Conservation (phyloP, 2,888 invertebrate species). For the Acronicta aceris region DNA sequence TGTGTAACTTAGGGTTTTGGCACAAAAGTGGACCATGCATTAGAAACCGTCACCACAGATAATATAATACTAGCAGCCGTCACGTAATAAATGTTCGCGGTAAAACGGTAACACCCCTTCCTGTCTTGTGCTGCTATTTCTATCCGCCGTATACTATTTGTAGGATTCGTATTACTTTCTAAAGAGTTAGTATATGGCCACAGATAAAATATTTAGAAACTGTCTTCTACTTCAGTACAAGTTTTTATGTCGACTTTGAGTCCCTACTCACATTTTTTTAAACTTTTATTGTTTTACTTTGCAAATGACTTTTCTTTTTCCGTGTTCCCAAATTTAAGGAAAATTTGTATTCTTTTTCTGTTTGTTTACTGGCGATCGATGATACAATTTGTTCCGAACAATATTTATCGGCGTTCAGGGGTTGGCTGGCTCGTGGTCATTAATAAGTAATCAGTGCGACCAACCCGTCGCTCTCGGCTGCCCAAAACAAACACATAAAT, state of each 20-base stretch:
- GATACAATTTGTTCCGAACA: slow-evolving; percentile 69
- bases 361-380: slow-evolving; percentile 65
- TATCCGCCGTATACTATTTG: slow-evolving; percentile 29
- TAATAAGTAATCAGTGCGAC: slow-evolving; percentile 83
- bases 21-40: slow-evolving; percentile 22
- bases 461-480: slow-evolving; percentile 56
- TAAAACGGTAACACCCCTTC: slow-evolving; percentile 44
- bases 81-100: slow-evolving; percentile 45
- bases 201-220: slow-evolving; percentile 21
- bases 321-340: slow-evolving; percentile 17
- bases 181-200: not conserved
- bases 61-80: no score
- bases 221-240: slow-evolving; percentile 11
- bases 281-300: slow-evolving; percentile 29
- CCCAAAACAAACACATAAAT: slow-evolving; percentile 53
- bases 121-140: slow-evolving; percentile 27
- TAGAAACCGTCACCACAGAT: no score
- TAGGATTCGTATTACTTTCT: slow-evolving; percentile 11
- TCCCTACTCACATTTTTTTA: slow-evolving; percentile 16
- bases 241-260: slow-evolving; percentile 19
- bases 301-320: slow-evolving; percentile 24
- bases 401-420: slow-evolving; percentile 73
- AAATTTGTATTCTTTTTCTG: slow-evolving; percentile 49
- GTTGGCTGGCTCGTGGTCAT: slow-evolving; percentile 70
- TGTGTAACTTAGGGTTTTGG: slow-evolving; percentile 9